Evolutionary conservation across 2,888 invertebrate species (phyloP), one percentile per base, ranked within the genome.

Genomic region (Drosophila colorata): DNA sequence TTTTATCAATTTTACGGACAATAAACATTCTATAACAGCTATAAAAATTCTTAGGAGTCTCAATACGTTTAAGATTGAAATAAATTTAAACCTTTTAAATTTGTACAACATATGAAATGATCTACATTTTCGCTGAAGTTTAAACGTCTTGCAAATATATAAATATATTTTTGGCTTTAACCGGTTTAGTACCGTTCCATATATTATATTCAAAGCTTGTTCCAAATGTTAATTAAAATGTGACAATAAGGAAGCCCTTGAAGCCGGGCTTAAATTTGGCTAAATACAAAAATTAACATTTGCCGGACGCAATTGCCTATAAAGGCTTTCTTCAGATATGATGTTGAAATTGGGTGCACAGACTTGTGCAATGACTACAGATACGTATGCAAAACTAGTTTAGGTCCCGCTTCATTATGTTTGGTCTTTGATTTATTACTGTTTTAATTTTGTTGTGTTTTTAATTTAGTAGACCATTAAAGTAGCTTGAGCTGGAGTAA

Each of bases 401-500:
- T 28, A 28, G 40, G 38, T 1, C 16, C 18, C 18, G 18, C 31
- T 3, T 18, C 11, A 40, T 18, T 52, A n/a, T 20, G 9, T 40
- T 16, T 16, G 5, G 6, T n/a, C n/a, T 52, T 16, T 51, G 9
- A 49, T 16, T 51, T 25, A 18, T 31, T 20, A 6, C 9, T 1
- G 9, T 18, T n/a, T n/a, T 40, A 13, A 5, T 13, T 28, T 8
- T 18, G 8, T 16, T 25, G 16, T 38, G 1, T 1, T 2, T 9
- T 38, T 38, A 37, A 49, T 51, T 38, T 23, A 16, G 25, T 16
- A 13, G 16, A 3, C 38, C 25, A 38, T 51, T 31, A 14, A 40
- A 40, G n/a, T 28, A 1, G 18, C n/a, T 28, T 31, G 7, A 20
- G 18, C 40, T 40, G n/a, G 28, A 11, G 38, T 28, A 38, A 16